These are phyloP conservation scores for Schlechtendalia chinensis DNA, from an alignment of 1,140 invertebrate genomes.

Conservation along the genomic window DNA sequence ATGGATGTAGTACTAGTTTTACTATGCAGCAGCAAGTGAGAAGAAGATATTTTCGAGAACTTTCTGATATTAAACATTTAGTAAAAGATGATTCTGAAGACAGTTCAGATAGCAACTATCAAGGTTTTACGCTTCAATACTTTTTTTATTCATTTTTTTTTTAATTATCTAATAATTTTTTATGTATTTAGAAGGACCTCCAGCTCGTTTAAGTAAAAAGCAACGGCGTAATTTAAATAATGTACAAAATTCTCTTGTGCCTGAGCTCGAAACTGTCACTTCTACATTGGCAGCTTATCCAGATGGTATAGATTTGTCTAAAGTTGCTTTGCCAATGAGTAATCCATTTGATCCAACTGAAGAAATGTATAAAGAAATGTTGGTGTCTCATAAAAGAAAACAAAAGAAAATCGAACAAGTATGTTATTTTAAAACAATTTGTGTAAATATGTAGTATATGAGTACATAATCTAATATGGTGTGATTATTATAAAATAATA, in stretches of 20 bases:
- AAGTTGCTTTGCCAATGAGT: slow-evolving; percentile 56
- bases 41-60: slow-evolving; percentile 60
- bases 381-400: slow-evolving; percentile 66
- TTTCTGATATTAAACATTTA: slow-evolving; percentile 60
- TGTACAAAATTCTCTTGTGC: slow-evolving; percentile 58
- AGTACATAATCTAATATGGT: too few relatives aligned
- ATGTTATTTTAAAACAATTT: slow-evolving; percentile 52
- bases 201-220: slow-evolving; percentile 59
- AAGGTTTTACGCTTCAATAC: slow-evolving; percentile 14
- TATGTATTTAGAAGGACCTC: slow-evolving; percentile 61
- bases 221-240: slow-evolving; percentile 57
- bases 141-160: background rate
- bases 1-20: slow-evolving; percentile 52
- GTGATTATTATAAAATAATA: background rate
- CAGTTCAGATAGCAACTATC: slow-evolving; percentile 69
- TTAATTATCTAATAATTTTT: background rate
- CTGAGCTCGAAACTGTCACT: slow-evolving; percentile 59
- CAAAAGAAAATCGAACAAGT: slow-evolving; percentile 61
- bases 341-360: slow-evolving; percentile 66
- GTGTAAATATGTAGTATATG: background rate
- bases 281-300: slow-evolving; percentile 58
- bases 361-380: slow-evolving; percentile 67
- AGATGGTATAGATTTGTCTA: slow-evolving; percentile 58
- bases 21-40: slow-evolving; percentile 59
- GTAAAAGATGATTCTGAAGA: slow-evolving; percentile 67